Percentiles rank a stretch among this genome's conserved stretches.
phyloP scores from a whole-genome alignment of 2,888 invertebrate genomes.

The Cheiracanthium punctorium region DNA sequence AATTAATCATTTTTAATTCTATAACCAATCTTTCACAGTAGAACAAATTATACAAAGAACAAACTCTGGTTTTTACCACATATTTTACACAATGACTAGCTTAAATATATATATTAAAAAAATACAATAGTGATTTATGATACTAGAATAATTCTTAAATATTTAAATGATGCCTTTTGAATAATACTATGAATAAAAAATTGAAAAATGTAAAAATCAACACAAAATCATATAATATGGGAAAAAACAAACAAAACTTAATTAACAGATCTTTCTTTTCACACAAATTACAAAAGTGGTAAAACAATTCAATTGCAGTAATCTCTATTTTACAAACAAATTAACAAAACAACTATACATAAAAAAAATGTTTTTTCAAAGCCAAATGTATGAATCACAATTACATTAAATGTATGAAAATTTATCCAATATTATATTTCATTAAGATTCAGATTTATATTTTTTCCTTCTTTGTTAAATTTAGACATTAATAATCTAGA shows the following conservation, averaged over 20 bases:
- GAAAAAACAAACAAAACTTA: not conserved
- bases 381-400: too few species aligned
- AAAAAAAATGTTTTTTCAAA: too few species aligned
- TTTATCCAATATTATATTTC: too few species aligned
- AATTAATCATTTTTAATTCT: too few species aligned
- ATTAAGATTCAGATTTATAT: too few species aligned
- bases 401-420: too few species aligned
- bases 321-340: not conserved
- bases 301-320: not conserved
- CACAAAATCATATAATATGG: conserved; percentile 14
- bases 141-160: conserved; percentile 12
- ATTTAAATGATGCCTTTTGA: conserved; percentile 35
- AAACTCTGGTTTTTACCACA: not conserved
- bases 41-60: not conserved
- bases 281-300: not conserved
- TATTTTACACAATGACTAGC: conserved; percentile 47
- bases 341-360: too few species aligned
- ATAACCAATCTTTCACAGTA: too few species aligned
- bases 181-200: conserved; percentile 41
- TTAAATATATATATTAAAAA: conserved; percentile 5
- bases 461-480: too few species aligned
- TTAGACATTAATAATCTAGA: too few species aligned
- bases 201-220: not conserved
- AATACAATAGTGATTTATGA: not conserved
- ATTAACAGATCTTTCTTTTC: not conserved